phyloP scores from a whole-genome alignment of 2,113 vertebrate genomes.

The Vidua macroura region DNA sequence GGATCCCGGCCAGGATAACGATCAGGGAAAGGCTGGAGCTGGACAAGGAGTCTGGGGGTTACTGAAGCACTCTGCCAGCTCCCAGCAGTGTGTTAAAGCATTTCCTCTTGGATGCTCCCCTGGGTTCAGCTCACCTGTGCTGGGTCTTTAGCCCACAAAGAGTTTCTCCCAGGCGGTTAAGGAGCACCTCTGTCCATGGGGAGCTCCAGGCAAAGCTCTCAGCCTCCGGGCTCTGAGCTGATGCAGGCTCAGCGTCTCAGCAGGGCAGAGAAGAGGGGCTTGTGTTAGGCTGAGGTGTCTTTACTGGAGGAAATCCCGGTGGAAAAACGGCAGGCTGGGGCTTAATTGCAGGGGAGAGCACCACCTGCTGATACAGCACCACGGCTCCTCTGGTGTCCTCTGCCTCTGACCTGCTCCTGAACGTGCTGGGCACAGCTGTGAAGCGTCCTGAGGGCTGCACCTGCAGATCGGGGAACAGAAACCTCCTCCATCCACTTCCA shows the following conservation, averaged over 20 bases:
- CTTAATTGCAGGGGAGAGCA: slow-evolving; percentile 23
- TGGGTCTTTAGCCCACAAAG: not conserved
- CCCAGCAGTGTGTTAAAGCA: not conserved
- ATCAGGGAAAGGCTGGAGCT: not conserved
- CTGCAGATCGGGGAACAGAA: rapidly evolving
- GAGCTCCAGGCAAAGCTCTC: not conserved
- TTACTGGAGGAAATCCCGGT: not conserved
- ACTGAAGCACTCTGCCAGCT: not conserved
- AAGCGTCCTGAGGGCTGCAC: not conserved
- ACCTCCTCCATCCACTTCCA: rapidly evolving
- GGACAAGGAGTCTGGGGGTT: not conserved
- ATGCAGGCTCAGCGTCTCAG: not conserved
- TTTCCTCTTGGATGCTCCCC: not conserved
- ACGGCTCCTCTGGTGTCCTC: not conserved
- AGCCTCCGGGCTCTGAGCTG: not conserved
- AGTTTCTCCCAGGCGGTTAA: not conserved
- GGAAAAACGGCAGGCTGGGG: not conserved
- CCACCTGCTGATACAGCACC: slow-evolving; percentile 31
- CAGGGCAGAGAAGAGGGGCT: not conserved
- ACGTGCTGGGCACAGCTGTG: not conserved
- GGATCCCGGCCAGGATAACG: not conserved
- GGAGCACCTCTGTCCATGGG: not conserved
- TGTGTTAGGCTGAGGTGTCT: not conserved
- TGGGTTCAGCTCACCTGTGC: not conserved
- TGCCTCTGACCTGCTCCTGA: not conserved